Evolutionary conservation across 2,797 vertebrate genomes (phyloP).

Genomic region (Cetoscarus ocellatus): DNA sequence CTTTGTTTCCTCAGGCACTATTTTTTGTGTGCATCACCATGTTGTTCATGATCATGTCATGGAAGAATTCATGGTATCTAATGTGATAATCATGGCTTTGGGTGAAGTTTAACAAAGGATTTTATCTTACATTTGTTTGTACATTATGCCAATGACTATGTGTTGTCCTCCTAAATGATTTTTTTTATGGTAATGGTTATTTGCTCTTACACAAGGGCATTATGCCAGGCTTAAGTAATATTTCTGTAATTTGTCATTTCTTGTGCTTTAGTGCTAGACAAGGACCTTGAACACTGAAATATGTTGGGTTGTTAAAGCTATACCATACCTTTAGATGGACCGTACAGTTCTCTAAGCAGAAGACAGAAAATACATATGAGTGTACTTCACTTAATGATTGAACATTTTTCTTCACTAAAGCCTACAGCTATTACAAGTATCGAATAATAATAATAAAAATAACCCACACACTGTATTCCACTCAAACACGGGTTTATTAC

Average conservation of each 20-base stretch:
- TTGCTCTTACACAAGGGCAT: neutral
- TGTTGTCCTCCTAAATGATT: neutral
- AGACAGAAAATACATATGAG: neutral
- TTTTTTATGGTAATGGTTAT: neutral
- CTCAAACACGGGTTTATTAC: neutral
- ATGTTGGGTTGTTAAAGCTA: slow-evolving; percentile 1
- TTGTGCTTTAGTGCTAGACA: neutral
- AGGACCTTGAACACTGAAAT: neutral
- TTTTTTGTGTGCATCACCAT: neutral
- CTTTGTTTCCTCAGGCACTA: slow-evolving; percentile 8
- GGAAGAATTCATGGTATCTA: slow-evolving; percentile 9
- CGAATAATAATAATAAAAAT: neutral
- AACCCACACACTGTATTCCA: neutral
- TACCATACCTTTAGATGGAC: neutral
- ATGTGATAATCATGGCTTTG: neutral
- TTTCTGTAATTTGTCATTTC: neutral
- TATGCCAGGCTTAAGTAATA: neutral
- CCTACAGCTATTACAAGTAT: neutral
- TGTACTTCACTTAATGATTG: neutral
- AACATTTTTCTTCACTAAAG: too few relatives aligned
- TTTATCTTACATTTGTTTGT: neutral
- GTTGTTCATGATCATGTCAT: slow-evolving; percentile 1
- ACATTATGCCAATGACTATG: neutral
- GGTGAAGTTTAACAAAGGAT: neutral
- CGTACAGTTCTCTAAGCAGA: neutral